Evolutionary conservation across 2,113 vertebrate species (phyloP).

Genomic region (Pristiophorus japonicus): DNA sequence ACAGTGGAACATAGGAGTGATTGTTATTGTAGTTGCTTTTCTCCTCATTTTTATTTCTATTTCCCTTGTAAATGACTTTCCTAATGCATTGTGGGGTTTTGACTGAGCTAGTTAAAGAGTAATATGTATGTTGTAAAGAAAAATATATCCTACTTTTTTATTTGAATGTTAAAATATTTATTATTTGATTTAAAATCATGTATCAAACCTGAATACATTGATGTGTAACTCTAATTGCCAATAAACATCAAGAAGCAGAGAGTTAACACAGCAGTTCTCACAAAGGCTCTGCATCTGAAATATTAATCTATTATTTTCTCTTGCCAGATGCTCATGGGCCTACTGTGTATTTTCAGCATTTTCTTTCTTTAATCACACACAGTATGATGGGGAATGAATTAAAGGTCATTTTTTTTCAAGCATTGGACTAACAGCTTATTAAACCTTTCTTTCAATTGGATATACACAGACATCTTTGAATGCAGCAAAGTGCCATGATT

Average conservation of each 20-base stretch:
- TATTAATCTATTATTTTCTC: neutral
- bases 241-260: neutral
- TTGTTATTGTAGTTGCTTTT: neutral
- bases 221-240: neutral
- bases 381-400: neutral
- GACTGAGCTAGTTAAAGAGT: neutral
- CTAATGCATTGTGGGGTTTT: neutral
- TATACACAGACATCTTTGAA: neutral
- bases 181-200: neutral
- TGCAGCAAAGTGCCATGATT: neutral
- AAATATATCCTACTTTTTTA: neutral
- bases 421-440: neutral
- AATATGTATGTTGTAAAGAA: neutral
- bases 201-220: neutral
- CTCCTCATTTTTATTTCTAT: neutral
- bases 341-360: neutral
- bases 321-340: neutral
- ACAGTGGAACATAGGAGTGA: neutral
- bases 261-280: conserved; percentile 2
- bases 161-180: neutral
- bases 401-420: neutral
- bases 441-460: neutral
- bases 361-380: neutral
- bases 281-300: neutral
- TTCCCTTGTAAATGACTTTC: no score